These are phyloP conservation scores for Coryphaenoides rupestris DNA, from an alignment of 2,113 vertebrate species.

Conservation along the genomic window DNA sequence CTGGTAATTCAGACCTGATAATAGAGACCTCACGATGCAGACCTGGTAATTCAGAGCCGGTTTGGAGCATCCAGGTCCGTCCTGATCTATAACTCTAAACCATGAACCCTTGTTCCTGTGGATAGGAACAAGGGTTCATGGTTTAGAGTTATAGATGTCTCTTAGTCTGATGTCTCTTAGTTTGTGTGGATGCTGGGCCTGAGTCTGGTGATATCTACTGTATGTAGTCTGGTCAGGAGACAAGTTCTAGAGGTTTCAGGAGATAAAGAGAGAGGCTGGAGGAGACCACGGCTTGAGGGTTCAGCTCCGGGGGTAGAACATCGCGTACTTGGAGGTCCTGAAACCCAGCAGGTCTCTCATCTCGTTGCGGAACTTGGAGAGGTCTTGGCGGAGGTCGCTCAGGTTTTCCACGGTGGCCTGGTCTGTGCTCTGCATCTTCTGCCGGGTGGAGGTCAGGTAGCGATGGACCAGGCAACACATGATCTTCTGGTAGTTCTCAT, in stretches of 20 bases:
- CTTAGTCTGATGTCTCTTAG: too few relatives aligned
- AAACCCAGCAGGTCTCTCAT: conserved; percentile 97
- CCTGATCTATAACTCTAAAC: too few relatives aligned
- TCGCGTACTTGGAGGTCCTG: conserved; percentile 96
- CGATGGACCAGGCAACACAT: conserved; percentile 98
- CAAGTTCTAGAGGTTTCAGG: conserved; percentile 10
- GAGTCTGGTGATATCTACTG: too few relatives aligned
- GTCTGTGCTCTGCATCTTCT: conserved; percentile 97
- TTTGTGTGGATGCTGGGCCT: too few relatives aligned
- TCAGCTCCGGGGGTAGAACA: conserved; percentile 96
- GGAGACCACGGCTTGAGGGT: neutral
- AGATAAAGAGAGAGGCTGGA: conserved; percentile 6
- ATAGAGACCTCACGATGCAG: too few relatives aligned
- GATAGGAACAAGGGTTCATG: too few relatives aligned
- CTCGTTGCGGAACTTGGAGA: conserved; percentile 97
- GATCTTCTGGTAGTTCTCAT: conserved; percentile 97
- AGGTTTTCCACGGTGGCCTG: conserved; percentile 97
- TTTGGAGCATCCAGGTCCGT: too few relatives aligned
- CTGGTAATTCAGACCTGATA: too few relatives aligned
- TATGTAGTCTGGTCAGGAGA: too few relatives aligned
- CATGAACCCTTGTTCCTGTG: too few relatives aligned
- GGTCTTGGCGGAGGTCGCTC: conserved; percentile 93
- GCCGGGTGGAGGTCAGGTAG: conserved; percentile 93
- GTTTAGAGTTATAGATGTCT: too few relatives aligned
- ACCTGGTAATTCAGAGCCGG: too few relatives aligned